phyloP scores from a whole-genome alignment of 2,888 invertebrate genomes.

The Epinotia brunnichana region DNA sequence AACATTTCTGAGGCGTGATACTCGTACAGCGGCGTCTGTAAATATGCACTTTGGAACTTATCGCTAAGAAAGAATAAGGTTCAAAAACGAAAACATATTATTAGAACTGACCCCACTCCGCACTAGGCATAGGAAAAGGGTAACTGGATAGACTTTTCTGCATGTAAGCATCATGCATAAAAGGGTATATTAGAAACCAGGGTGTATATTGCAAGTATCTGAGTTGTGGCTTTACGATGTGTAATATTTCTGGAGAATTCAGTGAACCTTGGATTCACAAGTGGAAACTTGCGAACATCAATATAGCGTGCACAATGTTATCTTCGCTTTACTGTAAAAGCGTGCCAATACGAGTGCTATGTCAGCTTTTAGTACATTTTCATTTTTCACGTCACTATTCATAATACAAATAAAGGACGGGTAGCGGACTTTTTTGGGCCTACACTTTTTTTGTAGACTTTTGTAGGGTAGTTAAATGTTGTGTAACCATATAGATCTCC shows the following conservation, averaged over 20 bases:
- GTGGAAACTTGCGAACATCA: slow-evolving; percentile 1
- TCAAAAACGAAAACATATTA: background rate
- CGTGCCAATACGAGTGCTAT: no score
- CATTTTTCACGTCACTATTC: no score
- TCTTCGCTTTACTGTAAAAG: background rate
- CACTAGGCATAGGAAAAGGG: background rate
- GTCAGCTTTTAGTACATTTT: background rate
- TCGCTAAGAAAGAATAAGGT: background rate
- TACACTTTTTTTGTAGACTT: no score
- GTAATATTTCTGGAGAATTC: slow-evolving; percentile 24
- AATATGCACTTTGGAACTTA: background rate
- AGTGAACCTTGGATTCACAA: background rate
- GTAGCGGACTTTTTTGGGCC: no score
- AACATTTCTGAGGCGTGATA: slow-evolving; percentile 23
- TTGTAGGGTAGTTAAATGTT: no score
- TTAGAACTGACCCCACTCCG: background rate
- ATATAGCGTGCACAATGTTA: background rate
- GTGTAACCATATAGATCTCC: no score
- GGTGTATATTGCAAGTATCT: background rate
- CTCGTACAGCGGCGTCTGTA: background rate
- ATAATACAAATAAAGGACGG: no score
- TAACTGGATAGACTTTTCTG: background rate
- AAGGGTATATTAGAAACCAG: background rate
- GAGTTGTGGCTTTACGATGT: slow-evolving; percentile 10
- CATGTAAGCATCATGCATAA: no score